A percentile compares a stretch with the other conserved stretches of the same genome.
phyloP scores from a whole-genome alignment of 2,797 vertebrate genomes.

The Aselliscus stoliczkanus region DNA sequence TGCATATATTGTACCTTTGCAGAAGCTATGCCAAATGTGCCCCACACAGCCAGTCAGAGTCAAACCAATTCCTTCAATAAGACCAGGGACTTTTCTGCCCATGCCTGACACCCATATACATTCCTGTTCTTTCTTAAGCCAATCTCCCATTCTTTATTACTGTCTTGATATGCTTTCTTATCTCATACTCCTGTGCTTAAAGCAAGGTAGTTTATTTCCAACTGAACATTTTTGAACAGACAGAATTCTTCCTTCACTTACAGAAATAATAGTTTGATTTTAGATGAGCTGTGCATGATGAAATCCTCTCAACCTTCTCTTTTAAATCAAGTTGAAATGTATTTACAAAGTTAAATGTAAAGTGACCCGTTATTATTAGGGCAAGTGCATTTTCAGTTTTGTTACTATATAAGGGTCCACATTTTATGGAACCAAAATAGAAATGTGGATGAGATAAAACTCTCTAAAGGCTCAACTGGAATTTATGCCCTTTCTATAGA shows the following conservation, averaged over 20 bases:
- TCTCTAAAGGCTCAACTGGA: not conserved
- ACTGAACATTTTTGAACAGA: not conserved
- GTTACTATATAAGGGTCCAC: not conserved
- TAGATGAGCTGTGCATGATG: not conserved
- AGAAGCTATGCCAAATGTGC: not conserved
- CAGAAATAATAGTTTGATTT: not conserved
- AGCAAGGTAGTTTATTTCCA: not conserved
- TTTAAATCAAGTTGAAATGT: constrained; percentile 8
- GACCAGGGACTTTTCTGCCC: not conserved
- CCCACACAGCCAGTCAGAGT: not conserved
- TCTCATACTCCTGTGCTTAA: not conserved
- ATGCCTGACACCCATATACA: not conserved
- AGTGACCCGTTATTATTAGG: not conserved
- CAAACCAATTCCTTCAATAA: not conserved
- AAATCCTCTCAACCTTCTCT: not conserved
- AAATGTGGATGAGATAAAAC: not conserved
- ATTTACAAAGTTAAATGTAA: constrained; percentile 8
- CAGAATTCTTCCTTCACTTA: not conserved
- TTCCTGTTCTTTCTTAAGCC: not conserved
- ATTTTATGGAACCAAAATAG: not conserved
- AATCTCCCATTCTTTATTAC: not conserved
- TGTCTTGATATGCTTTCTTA: not conserved
- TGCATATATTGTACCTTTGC: not conserved
- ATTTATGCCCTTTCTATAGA: not conserved
- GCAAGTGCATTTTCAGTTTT: not conserved